phyloP scores from a whole-genome alignment of 2,888 invertebrate genomes.

The Chrysolina haemoptera region DNA sequence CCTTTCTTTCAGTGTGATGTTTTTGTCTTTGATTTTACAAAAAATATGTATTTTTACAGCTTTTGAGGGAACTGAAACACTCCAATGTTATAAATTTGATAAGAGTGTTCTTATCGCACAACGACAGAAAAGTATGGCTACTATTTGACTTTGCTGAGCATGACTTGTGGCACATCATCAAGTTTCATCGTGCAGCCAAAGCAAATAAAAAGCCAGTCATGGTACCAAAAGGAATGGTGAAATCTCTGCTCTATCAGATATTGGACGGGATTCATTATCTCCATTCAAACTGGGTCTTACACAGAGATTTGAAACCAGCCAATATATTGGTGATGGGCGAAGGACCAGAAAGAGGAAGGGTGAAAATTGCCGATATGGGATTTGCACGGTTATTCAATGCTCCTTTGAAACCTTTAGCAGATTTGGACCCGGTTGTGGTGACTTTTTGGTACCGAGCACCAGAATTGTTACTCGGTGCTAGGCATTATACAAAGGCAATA shows the following conservation, averaged over 20 bases:
- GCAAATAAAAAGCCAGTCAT: constrained; percentile 97
- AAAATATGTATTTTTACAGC: too few relatives aligned
- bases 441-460: constrained; percentile 99
- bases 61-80: constrained; percentile 96
- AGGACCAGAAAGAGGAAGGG: constrained; percentile 95
- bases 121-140: constrained; percentile 96
- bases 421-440: constrained; percentile 98
- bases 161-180: constrained; percentile 99
- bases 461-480: constrained; percentile 92
- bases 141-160: constrained; percentile 99
- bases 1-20: too few relatives aligned
- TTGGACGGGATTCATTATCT: constrained; percentile 98
- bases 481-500: constrained; percentile 98
- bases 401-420: constrained; percentile 96
- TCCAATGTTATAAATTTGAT: constrained; percentile 97
- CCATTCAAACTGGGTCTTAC: constrained; percentile 95
- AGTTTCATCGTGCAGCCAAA: constrained; percentile 98
- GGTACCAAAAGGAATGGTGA: constrained; percentile 98
- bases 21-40: too few relatives aligned
- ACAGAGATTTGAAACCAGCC: constrained; percentile 96
- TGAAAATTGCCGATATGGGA: constrained; percentile 99
- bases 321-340: constrained; percentile 99
- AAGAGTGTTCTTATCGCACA: constrained; percentile 96
- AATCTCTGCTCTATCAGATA: constrained; percentile 97
- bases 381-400: constrained; percentile 98